Base-by-base conservation (phyloP, 35 echinoderm and acorn worm species). In the Strongylocentrotus purpuratus region DNA sequence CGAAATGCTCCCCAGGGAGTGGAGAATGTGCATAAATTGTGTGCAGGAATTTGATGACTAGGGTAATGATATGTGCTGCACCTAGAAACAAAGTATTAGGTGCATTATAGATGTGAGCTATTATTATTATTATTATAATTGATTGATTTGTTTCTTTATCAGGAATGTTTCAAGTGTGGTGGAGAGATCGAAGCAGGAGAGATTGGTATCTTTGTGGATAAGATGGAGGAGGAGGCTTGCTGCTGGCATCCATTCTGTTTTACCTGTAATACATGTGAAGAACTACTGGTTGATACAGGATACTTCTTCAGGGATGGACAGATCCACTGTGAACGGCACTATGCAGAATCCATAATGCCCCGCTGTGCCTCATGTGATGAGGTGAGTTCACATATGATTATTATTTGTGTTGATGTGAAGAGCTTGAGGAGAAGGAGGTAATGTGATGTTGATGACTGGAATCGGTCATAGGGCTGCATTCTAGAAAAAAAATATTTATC, bases 231-330 rank as follows among this genome's bases (percentile, higher is more conserved):
- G 48, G 96, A 86, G 14, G 46, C 88, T 13, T 92, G 88, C n/a
- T 98, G 97, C 91, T 99, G 98, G 98, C 98, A 99, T 95, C 98
- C 98, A 28, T 95, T 97, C 47, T 99, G 98, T 95, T 99, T 99
- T 86, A 97, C 96, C 5, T 98, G 97, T 60, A 95, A 92, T 45
- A 95, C 96, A 32, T 99, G 98, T 88, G 97, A 99, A 61, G 98
- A 99, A 48, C 46, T 97, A 20, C 50, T 99, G 18, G 98, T 98
- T 9, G 97, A 99, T 89, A 87, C 97, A 33, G 96, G 94, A 46
- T 97, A 99, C 97, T 99, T 99, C 95, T 95, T 94, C 88, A 97
- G 96, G 92, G 98, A 99, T 45, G 96, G 97, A 9, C 97, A 99
- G 33, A 96, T 99, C 33, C 98, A 97, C 95, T 97, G 97, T 95